phyloP scores from a whole-genome alignment of 2,113 vertebrate genomes.

The Nothobranchius furzeri region DNA sequence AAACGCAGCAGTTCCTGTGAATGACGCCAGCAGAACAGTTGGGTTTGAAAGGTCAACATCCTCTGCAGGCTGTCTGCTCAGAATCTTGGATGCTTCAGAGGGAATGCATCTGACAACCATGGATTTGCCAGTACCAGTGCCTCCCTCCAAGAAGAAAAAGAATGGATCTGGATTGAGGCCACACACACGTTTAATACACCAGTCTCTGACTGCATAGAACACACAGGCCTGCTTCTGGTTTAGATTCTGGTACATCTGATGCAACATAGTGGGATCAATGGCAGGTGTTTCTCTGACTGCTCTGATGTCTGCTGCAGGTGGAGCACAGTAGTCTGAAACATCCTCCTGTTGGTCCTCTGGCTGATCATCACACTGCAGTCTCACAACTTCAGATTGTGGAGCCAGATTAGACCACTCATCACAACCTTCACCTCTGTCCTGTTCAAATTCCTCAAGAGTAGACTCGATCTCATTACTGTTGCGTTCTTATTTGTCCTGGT shows the following conservation, averaged over 20 bases:
- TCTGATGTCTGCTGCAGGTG: background rate
- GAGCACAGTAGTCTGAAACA: background rate
- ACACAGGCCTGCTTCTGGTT: slow-evolving; percentile 8
- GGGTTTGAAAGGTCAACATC: background rate
- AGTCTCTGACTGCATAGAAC: slow-evolving; percentile 10
- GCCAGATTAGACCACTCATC: slow-evolving; percentile 12
- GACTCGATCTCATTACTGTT: background rate
- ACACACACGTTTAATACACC: background rate
- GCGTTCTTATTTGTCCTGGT: background rate
- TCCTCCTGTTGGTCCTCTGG: slow-evolving; percentile 4
- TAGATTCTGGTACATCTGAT: slow-evolving; percentile 3
- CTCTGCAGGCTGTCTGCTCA: background rate
- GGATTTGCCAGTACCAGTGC: background rate
- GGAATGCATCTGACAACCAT: background rate
- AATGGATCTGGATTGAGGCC: background rate
- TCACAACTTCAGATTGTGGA: slow-evolving; percentile 11
- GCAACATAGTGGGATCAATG: background rate
- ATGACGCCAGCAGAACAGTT: slow-evolving; percentile 7
- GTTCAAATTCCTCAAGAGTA: background rate
- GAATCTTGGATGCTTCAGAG: background rate
- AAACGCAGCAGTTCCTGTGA: slow-evolving; percentile 29
- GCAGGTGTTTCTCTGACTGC: background rate
- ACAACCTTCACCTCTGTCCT: background rate
- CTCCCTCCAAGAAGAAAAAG: background rate
- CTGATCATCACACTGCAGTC: background rate